Evolutionary conservation across 2,888 invertebrate species (phyloP), one percentile per base, ranked within the genome.

Genomic region (Tipula confusa): DNA sequence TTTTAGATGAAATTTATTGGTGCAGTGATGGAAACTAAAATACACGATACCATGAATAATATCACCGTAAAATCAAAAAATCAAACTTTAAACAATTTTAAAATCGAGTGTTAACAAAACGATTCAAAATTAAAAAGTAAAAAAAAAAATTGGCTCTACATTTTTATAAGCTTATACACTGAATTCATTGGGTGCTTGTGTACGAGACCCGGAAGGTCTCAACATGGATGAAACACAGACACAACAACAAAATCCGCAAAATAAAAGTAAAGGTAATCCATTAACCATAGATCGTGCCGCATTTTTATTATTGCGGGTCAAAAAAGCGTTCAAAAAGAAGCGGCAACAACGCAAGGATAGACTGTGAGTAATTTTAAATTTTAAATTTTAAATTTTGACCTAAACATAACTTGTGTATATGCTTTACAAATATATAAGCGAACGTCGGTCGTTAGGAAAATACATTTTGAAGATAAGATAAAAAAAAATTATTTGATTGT

Each of bases 321-420:
- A 96, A 88, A 93, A 95, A 87, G 97, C 96, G 64, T 97, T 97
- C 90, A 96, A 95, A 90, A 96, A 95, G 91, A 96, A 96, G 91
- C 93, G 96, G 86, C 93, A 96, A 88, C 95, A 95, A 89, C 91
- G 95, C 86, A 96, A 96, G 88, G 96, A 96, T 85, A 95, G 94
- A 91, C 94, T 93, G 96, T 96, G 88, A 94, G 94, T 93, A 81
- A n/a, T 31, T 1, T 80, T 80, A 9, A 15, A n/a, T 24, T 24
- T 9, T 24, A 9, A 24, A n/a, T n/a, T n/a, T n/a, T n/a, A 24
- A 24, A 1, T 24, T 11, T 9, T 64, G 6, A 64, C 64, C 64
- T 9, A 36, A 36, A 36, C 11, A 36, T 7, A 43, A 43, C 18
- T 64, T 6, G 1, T 24, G 7, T 43, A 15, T 43, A 3, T 24